Conservation (phyloP, 2,797 vertebrate species). For the Tarsius wallacei region DNA sequence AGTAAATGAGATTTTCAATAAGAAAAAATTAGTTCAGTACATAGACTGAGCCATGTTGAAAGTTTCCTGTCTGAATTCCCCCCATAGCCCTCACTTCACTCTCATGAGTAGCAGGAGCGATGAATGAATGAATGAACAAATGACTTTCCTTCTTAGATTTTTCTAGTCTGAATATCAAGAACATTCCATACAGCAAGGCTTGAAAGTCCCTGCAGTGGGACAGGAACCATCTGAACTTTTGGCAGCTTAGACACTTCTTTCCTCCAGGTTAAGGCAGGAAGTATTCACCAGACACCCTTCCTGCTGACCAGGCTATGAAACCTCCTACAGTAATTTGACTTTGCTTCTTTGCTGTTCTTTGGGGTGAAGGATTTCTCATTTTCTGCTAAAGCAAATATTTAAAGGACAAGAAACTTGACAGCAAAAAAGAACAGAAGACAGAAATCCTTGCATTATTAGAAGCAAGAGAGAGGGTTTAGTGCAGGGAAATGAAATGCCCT, state of each 20-base stretch:
- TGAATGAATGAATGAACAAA: neutral
- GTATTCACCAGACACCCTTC: conserved; percentile 1
- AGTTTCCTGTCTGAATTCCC: neutral
- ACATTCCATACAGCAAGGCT: neutral
- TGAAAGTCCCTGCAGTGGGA: neutral
- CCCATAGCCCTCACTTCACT: neutral
- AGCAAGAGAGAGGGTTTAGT: neutral
- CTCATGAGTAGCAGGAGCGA: neutral
- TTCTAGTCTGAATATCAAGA: neutral
- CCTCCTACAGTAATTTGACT: conserved; percentile 28
- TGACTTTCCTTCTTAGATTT: neutral
- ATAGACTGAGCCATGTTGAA: neutral
- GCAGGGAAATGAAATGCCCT: neutral
- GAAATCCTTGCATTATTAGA: neutral
- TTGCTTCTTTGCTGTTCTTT: neutral
- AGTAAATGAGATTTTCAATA: neutral
- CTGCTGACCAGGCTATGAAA: conserved; percentile 47
- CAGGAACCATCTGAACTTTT: neutral
- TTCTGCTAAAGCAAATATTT: conserved; percentile 56
- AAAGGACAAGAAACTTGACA: conserved; percentile 62
- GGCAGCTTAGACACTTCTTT: neutral
- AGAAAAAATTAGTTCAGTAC: neutral
- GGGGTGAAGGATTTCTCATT: conserved; percentile 44
- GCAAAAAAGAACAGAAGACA: neutral
- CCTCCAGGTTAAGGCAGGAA: conserved; percentile 46